Percentiles rank a stretch among this genome's conserved stretches.
Evolutionary conservation across 2,797 vertebrate species (phyloP).

Genomic region (Rhinogobio ventralis): DNA sequence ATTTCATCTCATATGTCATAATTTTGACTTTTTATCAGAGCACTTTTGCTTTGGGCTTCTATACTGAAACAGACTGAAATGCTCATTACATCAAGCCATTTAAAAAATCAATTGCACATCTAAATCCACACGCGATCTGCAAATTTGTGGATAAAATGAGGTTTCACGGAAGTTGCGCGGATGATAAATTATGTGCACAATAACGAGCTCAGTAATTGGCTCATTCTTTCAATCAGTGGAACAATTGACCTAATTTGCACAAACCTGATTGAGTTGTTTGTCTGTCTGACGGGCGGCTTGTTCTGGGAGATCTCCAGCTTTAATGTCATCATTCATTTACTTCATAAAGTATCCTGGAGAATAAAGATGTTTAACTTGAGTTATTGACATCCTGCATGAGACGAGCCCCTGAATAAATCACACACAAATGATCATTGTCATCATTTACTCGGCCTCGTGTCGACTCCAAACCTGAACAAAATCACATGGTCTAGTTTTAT

Average conservation of each 20-base stretch:
- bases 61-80: not conserved
- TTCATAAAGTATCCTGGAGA: not conserved
- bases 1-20: no score
- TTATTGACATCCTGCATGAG: not conserved
- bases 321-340: not conserved
- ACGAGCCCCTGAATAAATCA: not conserved
- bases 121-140: not conserved
- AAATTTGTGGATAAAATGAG: not conserved
- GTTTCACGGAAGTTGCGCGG: not conserved
- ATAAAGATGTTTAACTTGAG: constrained; percentile 4
- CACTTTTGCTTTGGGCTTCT: not conserved
- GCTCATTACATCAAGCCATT: not conserved
- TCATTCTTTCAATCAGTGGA: constrained; percentile 7
- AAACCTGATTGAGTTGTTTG: constrained; percentile 7
- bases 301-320: not conserved
- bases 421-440: not conserved
- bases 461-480: no score
- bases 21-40: not conserved
- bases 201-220: constrained; percentile 24
- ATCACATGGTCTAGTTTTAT: no score
- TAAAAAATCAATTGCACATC: not conserved
- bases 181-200: not conserved
- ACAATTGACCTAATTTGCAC: not conserved
- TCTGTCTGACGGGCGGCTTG: not conserved
- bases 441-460: not conserved